phyloP scores from a whole-genome alignment of 2,113 vertebrate genomes.

The Leptocoma aspasia region DNA sequence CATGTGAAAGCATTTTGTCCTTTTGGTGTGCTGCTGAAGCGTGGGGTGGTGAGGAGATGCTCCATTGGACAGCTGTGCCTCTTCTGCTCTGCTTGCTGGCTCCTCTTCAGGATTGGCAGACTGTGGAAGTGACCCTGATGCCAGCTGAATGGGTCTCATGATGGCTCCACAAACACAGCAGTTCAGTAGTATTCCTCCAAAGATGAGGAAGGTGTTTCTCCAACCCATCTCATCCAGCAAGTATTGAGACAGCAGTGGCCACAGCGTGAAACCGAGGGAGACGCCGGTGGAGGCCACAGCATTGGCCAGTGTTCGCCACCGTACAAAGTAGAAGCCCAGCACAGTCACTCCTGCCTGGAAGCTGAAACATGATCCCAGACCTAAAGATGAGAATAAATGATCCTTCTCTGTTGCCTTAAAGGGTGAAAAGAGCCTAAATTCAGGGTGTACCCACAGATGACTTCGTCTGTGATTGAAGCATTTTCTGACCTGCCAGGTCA shows the following conservation, averaged over 20 bases:
- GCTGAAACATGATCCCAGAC: constrained; percentile 90
- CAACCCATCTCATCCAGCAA: constrained; percentile 85
- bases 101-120: not conserved
- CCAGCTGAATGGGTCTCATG: constrained; percentile 81
- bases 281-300: constrained; percentile 85
- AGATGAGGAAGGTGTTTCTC: constrained; percentile 89
- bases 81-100: not conserved
- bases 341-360: constrained; percentile 88
- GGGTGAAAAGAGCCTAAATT: not conserved
- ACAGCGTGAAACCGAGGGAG: constrained; percentile 83
- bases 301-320: constrained; percentile 81
- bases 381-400: constrained; percentile 58
- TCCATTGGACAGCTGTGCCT: not conserved
- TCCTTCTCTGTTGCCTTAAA: not conserved
- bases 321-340: constrained; percentile 87
- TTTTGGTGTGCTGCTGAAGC: not conserved
- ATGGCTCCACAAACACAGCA: constrained; percentile 89
- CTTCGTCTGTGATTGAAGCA: not conserved
- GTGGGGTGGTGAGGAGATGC: not conserved
- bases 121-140: not conserved
- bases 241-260: constrained; percentile 84
- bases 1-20: not conserved
- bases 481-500: not conserved
- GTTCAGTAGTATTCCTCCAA: constrained; percentile 87
- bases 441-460: not conserved